A percentile compares a stretch with the other conserved stretches of the same genome.
phyloP scores from a whole-genome alignment of 2,888 invertebrate genomes.

The Vesta saturnalis region DNA sequence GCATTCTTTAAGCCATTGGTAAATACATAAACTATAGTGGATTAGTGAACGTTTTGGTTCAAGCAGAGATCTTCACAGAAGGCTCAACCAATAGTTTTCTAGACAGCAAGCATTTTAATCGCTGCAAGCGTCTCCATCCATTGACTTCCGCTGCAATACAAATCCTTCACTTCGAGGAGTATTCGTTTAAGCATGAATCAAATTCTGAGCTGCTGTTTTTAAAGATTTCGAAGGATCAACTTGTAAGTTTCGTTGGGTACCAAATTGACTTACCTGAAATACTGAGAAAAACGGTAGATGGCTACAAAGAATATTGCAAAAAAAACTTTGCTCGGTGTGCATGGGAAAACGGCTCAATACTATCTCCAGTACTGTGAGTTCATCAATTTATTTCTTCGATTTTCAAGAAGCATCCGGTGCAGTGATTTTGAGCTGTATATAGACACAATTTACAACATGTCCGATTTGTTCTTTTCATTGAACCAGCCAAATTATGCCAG shows the following conservation, averaged over 20 bases:
- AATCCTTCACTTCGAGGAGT: neutral
- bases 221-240: neutral
- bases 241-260: neutral
- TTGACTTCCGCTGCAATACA: neutral
- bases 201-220: neutral
- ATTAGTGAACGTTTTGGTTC: neutral
- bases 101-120: neutral
- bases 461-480: constrained; percentile 22
- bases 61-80: neutral
- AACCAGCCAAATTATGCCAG: constrained; percentile 10
- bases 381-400: constrained; percentile 8
- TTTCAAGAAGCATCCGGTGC: constrained; percentile 27
- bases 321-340: neutral
- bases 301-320: neutral
- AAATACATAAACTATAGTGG: constrained; percentile 35
- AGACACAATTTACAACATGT: constrained; percentile 24
- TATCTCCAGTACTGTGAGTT: constrained; percentile 6
- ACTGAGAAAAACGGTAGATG: neutral
- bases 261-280: neutral
- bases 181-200: neutral
- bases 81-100: neutral
- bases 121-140: neutral
- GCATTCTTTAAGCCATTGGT: constrained; percentile 7
- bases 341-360: neutral
- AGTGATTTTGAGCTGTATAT: constrained; percentile 29